Evolutionary conservation across 2,888 invertebrate species (phyloP).

Genomic region (Heterodera filipjevi): DNA sequence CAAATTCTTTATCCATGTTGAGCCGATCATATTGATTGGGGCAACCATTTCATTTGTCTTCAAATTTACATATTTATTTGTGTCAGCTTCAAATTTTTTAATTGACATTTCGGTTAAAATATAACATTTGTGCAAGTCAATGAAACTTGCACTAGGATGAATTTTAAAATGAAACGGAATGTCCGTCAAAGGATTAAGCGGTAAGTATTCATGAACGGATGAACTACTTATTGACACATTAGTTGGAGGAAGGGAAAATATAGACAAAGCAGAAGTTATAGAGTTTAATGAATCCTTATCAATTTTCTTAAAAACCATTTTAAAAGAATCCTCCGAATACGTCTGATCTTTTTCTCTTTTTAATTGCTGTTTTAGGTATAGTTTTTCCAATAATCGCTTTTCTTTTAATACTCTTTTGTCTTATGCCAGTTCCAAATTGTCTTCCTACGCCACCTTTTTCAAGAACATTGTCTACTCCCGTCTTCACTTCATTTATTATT

Average conservation of each 20-base stretch:
- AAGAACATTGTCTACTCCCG: background rate
- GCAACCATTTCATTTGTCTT: background rate
- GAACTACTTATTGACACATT: background rate
- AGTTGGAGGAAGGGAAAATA: background rate
- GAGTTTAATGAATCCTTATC: background rate
- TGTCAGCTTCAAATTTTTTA: background rate
- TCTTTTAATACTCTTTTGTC: background rate
- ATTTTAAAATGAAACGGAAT: slow-evolving; percentile 23
- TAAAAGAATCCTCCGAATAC: slow-evolving; percentile 20
- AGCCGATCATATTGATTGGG: background rate
- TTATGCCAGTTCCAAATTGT: background rate
- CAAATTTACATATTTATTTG: background rate
- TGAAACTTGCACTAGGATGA: background rate
- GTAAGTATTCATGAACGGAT: background rate
- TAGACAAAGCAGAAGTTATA: background rate
- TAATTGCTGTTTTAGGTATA: background rate
- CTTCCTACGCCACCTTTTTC: background rate
- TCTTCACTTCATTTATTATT: background rate
- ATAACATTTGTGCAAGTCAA: slow-evolving; percentile 5
- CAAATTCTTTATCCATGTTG: background rate
- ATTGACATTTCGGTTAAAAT: background rate
- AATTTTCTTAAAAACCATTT: background rate
- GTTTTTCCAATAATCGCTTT: slow-evolving; percentile 10
- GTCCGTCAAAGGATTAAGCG: slow-evolving; percentile 16
- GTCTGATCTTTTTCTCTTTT: slow-evolving; percentile 21